These are phyloP conservation scores for Zootermopsis nevadensis DNA, from an alignment of 2,888 invertebrate genomes.

Conservation along the genomic window DNA sequence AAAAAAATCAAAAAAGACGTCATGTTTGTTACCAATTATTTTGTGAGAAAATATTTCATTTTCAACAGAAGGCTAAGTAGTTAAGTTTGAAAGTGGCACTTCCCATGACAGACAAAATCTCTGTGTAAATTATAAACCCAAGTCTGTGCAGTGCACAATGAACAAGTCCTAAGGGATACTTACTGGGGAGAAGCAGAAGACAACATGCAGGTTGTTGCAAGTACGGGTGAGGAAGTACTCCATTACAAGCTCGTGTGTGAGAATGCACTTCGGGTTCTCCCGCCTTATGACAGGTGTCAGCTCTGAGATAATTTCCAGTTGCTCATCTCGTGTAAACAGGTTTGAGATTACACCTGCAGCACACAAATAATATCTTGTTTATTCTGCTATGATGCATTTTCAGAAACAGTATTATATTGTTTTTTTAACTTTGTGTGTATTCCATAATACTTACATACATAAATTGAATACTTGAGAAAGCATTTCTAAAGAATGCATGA, in stretches of 20 bases:
- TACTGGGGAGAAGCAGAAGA: constrained; percentile 95
- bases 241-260: constrained; percentile 92
- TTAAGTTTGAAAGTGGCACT: too few relatives aligned
- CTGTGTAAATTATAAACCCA: too few relatives aligned
- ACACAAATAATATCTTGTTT: background rate
- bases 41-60: too few relatives aligned
- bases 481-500: too few relatives aligned
- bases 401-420: background rate
- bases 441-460: too few relatives aligned
- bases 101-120: too few relatives aligned
- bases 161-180: constrained; percentile 59
- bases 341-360: constrained; percentile 86
- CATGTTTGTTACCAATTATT: too few relatives aligned
- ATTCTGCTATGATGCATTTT: background rate
- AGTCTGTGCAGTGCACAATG: background rate
- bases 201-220: constrained; percentile 93
- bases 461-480: too few relatives aligned
- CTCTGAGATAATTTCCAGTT: constrained; percentile 93
- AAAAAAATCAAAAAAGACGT: too few relatives aligned
- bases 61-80: too few relatives aligned
- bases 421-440: background rate
- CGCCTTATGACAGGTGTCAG: constrained; percentile 93
- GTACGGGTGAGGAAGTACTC: constrained; percentile 93
- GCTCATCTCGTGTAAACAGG: constrained; percentile 94
- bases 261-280: constrained; percentile 89